Percentiles rank a stretch among this genome's conserved stretches.
Conservation (phyloP, 1,140 invertebrate species). For the Lordiphosa mommai region DNA sequence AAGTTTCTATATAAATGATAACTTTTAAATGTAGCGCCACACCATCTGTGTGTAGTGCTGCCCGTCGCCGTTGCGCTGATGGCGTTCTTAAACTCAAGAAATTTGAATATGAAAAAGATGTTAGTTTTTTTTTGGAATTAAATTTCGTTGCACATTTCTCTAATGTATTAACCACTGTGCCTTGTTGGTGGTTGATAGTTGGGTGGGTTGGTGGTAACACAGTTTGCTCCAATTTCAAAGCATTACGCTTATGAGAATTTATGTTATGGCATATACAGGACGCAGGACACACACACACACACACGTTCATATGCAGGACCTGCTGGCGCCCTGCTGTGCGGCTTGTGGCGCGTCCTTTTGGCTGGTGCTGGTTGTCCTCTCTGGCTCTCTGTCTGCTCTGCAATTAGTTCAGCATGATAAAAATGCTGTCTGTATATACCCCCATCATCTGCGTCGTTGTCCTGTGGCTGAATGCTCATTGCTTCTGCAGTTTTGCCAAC, state of each 20-base stretch:
- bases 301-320: slow-evolving; percentile 23
- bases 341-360: slow-evolving; percentile 19
- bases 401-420: slow-evolving; percentile 70
- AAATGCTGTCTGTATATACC: slow-evolving; percentile 40
- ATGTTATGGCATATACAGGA: slow-evolving; percentile 48
- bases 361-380: background rate
- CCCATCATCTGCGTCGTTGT: slow-evolving; percentile 1
- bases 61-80: too few relatives aligned
- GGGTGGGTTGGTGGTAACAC: slow-evolving; percentile 32
- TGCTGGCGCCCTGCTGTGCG: slow-evolving; percentile 39
- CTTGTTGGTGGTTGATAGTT: slow-evolving; percentile 12
- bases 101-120: too few relatives aligned
- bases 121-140: too few relatives aligned
- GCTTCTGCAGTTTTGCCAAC: slow-evolving; percentile 46
- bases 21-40: too few relatives aligned
- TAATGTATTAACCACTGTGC: background rate
- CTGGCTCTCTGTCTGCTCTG: slow-evolving; percentile 19
- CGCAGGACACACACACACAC: slow-evolving; percentile 14
- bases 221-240: slow-evolving; percentile 72
- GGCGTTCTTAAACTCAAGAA: too few relatives aligned
- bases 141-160: too few relatives aligned
- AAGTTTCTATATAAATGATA: too few relatives aligned
- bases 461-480: slow-evolving; percentile 24
- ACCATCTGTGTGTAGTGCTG: too few relatives aligned
- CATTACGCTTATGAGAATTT: slow-evolving; percentile 77